Conservation (phyloP, 2,113 vertebrate species). For the Formicarius rufipectus region DNA sequence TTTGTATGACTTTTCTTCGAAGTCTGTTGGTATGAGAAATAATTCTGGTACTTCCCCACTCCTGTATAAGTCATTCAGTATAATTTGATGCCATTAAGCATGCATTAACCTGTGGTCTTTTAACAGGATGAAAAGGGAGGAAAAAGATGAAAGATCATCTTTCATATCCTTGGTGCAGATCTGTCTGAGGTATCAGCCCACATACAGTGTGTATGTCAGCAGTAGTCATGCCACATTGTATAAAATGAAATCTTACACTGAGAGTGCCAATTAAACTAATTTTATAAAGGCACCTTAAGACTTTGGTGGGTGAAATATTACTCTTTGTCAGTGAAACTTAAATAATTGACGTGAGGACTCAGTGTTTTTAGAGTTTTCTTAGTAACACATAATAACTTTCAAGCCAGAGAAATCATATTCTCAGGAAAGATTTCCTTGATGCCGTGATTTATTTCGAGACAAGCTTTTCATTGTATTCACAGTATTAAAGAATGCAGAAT, state of each 20-base stretch:
- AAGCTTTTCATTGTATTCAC: slow-evolving; percentile 20
- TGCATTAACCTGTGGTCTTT: background rate
- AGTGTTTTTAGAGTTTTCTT: background rate
- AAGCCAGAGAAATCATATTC: background rate
- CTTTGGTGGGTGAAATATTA: background rate
- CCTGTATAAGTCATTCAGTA: background rate
- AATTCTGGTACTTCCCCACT: background rate
- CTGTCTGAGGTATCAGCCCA: background rate
- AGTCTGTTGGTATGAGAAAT: background rate
- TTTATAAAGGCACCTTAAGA: background rate
- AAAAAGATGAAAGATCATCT: background rate
- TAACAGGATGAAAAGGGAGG: background rate
- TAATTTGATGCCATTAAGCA: background rate
- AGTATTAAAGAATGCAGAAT: background rate
- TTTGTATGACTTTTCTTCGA: background rate
- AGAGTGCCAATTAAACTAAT: background rate
- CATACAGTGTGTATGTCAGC: background rate
- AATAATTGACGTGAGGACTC: slow-evolving; percentile 22
- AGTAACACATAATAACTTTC: background rate
- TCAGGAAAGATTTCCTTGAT: slow-evolving; percentile 38
- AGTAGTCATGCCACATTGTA: background rate
- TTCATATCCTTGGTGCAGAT: background rate
- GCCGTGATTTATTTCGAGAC: slow-evolving; percentile 24
- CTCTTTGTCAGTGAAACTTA: slow-evolving; percentile 7
- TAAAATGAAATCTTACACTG: background rate